Evolutionary conservation across 1,140 invertebrate species (phyloP), one percentile per base, ranked within the genome.

Genomic region (Drosophila nigromelanica): DNA sequence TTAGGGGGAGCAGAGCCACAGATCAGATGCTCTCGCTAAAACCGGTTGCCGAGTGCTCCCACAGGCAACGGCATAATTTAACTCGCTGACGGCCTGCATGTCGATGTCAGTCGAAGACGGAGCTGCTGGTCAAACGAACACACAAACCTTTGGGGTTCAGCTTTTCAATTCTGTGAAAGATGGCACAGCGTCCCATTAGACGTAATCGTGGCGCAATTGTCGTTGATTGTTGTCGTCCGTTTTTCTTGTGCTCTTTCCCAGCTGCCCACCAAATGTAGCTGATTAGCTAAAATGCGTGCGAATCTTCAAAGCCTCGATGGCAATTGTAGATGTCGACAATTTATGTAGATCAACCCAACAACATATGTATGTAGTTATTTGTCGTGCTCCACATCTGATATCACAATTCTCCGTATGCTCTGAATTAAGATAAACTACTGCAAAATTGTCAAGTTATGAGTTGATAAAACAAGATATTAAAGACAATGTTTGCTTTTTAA

Each of bases 171-270:
- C 35, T 43, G 27, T 47, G 40, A 18, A 67, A 61, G 71, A 61
- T 69, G 78, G 56, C 61, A 75, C 45, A 51, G 47, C 48, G 42
- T 47, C 70, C 78, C 82, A 87, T 89, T 89, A 86, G 83, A 70
- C 71, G 61, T 80, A 86, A 87, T 86, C 78, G 80, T 82, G 78
- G 78, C 60, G 51, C 82, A 87, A 87, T 87, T 87, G 82, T 76
- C 72, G 72, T 78, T 89, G 79, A 87, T 87, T 87, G 79, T 60
- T 68, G 71, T 78, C 74, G 78, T 86, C 77, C 76, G 76, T 69
- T 74, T 42, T 61, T 61, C 48, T 47, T 58, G 43, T 47, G 39
- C 70, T 78, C 50, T 45, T 67, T 69, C 50, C 64, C 54, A 87
- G 55, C 45, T 72, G 15, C 30, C 51, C n/a, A 3, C 59, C 30